These are phyloP conservation scores for Epinephelus cyanopodus DNA, from an alignment of 2,113 vertebrate genomes.

Conservation along the genomic window DNA sequence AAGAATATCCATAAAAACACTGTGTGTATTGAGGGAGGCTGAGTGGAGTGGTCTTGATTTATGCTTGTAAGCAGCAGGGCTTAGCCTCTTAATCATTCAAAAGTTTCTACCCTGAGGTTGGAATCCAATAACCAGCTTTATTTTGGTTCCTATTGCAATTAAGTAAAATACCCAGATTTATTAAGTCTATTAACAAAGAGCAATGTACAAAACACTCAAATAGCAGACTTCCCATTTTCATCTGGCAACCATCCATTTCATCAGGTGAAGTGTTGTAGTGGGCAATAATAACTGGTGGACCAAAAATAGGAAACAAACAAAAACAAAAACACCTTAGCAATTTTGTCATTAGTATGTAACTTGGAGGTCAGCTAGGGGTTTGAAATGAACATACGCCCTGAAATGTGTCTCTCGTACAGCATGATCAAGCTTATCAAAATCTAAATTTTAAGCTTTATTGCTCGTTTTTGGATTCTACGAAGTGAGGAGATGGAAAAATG, in stretches of 20 bases:
- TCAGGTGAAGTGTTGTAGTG: not conserved
- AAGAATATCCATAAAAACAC: slow-evolving; percentile 60
- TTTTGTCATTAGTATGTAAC: not conserved
- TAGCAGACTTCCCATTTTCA: not conserved
- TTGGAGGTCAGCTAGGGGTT: not conserved
- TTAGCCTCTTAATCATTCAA: slow-evolving; percentile 39
- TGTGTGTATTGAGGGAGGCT: slow-evolving; percentile 11
- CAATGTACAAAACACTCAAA: not conserved
- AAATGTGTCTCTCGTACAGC: not conserved
- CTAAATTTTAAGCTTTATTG: not conserved
- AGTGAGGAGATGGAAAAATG: not conserved
- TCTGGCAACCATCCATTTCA: not conserved
- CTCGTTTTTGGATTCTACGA: not conserved
- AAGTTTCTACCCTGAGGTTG: not conserved
- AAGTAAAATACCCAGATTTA: not conserved
- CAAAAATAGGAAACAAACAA: not conserved
- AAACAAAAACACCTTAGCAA: not conserved
- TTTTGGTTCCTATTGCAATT: slow-evolving; percentile 5
- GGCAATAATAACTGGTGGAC: too few species aligned
- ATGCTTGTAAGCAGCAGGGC: slow-evolving; percentile 50
- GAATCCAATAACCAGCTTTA: not conserved
- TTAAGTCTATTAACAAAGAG: not conserved
- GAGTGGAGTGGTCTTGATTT: slow-evolving; percentile 35
- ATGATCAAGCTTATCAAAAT: not conserved
- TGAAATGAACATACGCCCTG: not conserved